phyloP scores from a whole-genome alignment of 2,888 invertebrate genomes.

The Ischnura elegans region DNA sequence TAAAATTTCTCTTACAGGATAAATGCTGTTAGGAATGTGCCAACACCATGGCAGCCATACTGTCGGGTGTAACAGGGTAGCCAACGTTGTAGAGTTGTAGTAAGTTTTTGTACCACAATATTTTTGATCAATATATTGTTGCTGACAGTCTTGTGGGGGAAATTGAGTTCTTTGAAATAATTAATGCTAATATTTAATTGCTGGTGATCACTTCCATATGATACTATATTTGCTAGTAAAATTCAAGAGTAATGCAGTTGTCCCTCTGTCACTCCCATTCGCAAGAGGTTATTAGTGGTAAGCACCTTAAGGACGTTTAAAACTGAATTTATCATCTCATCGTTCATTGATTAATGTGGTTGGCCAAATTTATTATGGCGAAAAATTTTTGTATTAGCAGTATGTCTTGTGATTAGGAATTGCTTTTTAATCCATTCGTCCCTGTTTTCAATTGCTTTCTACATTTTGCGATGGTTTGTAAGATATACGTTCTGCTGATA shows the following conservation, averaged over 20 bases:
- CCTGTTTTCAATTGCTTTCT: too few species aligned
- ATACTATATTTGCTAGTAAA: not conserved
- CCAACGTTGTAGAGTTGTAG: conserved; percentile 47
- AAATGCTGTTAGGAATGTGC: conserved; percentile 66
- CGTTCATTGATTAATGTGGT: not conserved
- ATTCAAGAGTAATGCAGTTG: conserved; percentile 32
- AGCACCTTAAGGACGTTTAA: conserved; percentile 13
- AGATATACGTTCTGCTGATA: not conserved
- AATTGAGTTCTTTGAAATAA: not conserved
- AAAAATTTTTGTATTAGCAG: too few species aligned
- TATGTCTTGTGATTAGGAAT: too few species aligned
- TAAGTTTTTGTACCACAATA: conserved; percentile 33
- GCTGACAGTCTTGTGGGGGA: not conserved
- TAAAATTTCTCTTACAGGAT: conserved; percentile 52
- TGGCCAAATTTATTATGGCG: too few species aligned
- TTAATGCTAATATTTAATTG: not conserved
- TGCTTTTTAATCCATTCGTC: too few species aligned
- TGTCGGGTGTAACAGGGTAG: conserved; percentile 57
- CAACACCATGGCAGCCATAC: conserved; percentile 66
- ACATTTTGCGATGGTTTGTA: too few species aligned
- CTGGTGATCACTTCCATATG: not conserved
- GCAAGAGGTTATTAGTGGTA: conserved; percentile 39
- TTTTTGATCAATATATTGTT: conserved; percentile 23
- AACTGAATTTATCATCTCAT: conserved; percentile 48
- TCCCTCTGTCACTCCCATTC: conserved; percentile 57